These are phyloP conservation scores for Sebastes taczanowskii DNA, from an alignment of 2,797 vertebrate genomes.

Conservation along the genomic window DNA sequence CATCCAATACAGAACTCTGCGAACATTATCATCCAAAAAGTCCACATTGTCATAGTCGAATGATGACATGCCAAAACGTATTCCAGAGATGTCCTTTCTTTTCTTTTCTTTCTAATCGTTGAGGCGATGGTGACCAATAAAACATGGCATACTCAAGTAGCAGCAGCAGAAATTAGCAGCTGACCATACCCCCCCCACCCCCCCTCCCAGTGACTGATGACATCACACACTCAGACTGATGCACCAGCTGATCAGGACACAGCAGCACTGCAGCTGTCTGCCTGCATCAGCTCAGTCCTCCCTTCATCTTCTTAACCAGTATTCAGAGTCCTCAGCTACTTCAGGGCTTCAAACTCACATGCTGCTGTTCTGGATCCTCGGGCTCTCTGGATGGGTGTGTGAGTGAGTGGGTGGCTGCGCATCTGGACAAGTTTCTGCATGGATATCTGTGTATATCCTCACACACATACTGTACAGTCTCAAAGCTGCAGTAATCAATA, in stretches of 20 bases:
- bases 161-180: background rate
- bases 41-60: background rate
- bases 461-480: background rate
- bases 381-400: background rate
- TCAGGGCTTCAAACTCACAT: background rate
- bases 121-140: background rate
- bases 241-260: background rate
- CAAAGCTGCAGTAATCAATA: background rate
- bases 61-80: background rate
- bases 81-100: background rate
- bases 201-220: background rate
- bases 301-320: background rate
- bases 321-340: background rate
- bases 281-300: background rate
- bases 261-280: background rate
- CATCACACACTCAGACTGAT: background rate
- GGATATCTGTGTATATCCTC: background rate
- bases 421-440: background rate
- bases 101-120: background rate
- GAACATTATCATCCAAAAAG: background rate
- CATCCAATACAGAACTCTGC: background rate
- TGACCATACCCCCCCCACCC: background rate
- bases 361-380: background rate
- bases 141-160: background rate
- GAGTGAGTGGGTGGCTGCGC: background rate